Evolutionary conservation across 2,797 vertebrate species (phyloP).

Genomic region (Malurus leucopterus): DNA sequence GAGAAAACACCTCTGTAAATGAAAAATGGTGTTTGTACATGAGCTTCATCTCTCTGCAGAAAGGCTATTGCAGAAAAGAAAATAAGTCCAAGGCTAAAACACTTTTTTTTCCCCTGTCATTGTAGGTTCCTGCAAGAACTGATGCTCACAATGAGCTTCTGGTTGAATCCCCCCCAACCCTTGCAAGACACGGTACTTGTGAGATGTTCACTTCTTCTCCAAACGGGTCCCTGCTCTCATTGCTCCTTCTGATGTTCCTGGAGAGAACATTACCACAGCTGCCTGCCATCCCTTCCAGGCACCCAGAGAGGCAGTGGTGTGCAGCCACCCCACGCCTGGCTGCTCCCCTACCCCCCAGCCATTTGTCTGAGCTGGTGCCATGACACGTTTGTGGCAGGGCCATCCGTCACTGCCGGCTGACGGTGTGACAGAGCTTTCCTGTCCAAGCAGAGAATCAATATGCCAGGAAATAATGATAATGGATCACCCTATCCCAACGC

Average conservation of each 20-base stretch:
- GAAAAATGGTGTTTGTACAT: conserved; percentile 3
- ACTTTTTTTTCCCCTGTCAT: no score
- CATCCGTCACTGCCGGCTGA: neutral
- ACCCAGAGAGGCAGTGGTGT: neutral
- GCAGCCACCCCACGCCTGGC: neutral
- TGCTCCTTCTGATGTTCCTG: neutral
- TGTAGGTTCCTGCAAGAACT: neutral
- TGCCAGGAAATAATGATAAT: conserved; percentile 62
- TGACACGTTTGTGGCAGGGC: neutral
- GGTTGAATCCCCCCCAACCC: neutral
- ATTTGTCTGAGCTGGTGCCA: neutral
- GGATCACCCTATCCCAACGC: neutral
- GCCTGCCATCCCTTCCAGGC: neutral
- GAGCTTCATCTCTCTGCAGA: neutral
- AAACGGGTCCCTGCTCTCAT: neutral
- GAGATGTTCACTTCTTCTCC: neutral
- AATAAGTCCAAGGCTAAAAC: neutral
- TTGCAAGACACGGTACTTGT: neutral
- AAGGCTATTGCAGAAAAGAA: neutral
- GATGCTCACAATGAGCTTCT: neutral
- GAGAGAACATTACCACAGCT: neutral
- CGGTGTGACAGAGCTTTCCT: conserved; percentile 19
- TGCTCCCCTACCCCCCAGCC: neutral
- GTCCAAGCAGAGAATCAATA: conserved; percentile 55
- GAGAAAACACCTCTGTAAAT: conserved; percentile 4